Percentiles rank a stretch among this genome's conserved stretches.
Conservation (phyloP, 2,797 vertebrate genomes). For the Pelobates cultripes region DNA sequence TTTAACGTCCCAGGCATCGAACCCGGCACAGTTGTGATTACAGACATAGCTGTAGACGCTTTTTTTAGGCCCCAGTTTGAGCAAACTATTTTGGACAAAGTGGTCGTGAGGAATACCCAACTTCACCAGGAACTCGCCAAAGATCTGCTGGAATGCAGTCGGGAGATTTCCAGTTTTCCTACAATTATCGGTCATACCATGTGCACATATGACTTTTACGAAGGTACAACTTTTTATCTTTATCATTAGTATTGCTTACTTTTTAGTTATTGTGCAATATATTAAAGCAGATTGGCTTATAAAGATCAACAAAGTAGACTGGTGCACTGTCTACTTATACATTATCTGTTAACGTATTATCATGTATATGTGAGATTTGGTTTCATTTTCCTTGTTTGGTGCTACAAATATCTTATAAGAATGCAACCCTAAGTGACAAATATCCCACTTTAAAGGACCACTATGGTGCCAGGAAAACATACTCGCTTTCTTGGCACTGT, state of each 20-base stretch:
- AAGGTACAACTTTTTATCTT: conserved; percentile 68
- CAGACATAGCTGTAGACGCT: conserved; percentile 80
- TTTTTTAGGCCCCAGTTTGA: conserved; percentile 81
- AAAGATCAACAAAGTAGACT: too few relatives aligned
- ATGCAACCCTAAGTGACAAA: too few relatives aligned
- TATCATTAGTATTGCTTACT: not conserved
- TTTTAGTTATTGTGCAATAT: too few relatives aligned
- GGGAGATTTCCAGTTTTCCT: conserved; percentile 72
- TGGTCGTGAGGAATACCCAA: conserved; percentile 81
- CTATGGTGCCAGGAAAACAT: too few relatives aligned
- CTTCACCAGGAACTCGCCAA: conserved; percentile 77
- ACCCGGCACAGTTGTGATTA: conserved; percentile 83
- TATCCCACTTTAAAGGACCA: too few relatives aligned
- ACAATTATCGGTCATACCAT: conserved; percentile 80
- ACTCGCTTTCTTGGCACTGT: too few relatives aligned
- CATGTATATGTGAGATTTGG: too few relatives aligned
- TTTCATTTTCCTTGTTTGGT: too few relatives aligned
- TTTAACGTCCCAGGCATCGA: conserved; percentile 70
- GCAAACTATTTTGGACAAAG: conserved; percentile 83
- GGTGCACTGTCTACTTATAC: too few relatives aligned
- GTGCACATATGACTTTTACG: conserved; percentile 89
- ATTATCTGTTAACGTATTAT: too few relatives aligned
- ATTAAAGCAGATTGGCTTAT: too few relatives aligned
- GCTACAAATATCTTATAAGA: too few relatives aligned
- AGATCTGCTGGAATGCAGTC: conserved; percentile 79